phyloP scores from a whole-genome alignment of 2,113 vertebrate genomes.

The Pseudorectes ferrugineus region DNA sequence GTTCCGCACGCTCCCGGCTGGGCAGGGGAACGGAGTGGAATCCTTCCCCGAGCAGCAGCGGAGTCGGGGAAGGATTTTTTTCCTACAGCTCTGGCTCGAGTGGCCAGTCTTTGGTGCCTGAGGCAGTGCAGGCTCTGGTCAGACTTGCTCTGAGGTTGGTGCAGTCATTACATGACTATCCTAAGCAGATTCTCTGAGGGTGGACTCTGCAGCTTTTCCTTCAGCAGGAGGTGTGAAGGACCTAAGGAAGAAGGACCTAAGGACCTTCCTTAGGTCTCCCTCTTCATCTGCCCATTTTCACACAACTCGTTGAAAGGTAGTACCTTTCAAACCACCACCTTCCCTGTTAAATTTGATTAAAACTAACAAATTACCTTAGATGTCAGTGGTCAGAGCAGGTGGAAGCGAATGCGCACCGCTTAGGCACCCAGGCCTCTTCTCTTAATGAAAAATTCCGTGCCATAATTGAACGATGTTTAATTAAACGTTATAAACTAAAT shows the following conservation, averaged over 20 bases:
- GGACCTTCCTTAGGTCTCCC: neutral
- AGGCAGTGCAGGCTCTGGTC: neutral
- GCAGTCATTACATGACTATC: accelerated
- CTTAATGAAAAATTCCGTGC: neutral
- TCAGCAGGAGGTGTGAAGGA: neutral
- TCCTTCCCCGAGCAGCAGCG: neutral
- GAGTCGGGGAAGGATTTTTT: accelerated
- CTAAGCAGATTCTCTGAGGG: neutral
- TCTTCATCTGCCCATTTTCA: neutral
- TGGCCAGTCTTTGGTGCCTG: neutral
- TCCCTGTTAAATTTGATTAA: neutral
- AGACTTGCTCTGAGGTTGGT: neutral
- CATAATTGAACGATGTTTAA: accelerated
- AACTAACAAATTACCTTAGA: neutral
- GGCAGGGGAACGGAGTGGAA: neutral
- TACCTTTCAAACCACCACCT: neutral
- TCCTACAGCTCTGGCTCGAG: neutral
- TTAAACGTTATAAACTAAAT: no score
- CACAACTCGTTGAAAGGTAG: neutral
- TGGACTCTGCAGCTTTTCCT: neutral
- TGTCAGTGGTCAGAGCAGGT: neutral
- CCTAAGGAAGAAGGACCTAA: no score
- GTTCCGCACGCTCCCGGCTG: accelerated
- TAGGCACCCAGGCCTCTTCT: neutral
- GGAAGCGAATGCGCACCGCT: neutral